Evolutionary conservation across 2,113 vertebrate genomes (phyloP).

Genomic region (Entomyzon cyanotis): DNA sequence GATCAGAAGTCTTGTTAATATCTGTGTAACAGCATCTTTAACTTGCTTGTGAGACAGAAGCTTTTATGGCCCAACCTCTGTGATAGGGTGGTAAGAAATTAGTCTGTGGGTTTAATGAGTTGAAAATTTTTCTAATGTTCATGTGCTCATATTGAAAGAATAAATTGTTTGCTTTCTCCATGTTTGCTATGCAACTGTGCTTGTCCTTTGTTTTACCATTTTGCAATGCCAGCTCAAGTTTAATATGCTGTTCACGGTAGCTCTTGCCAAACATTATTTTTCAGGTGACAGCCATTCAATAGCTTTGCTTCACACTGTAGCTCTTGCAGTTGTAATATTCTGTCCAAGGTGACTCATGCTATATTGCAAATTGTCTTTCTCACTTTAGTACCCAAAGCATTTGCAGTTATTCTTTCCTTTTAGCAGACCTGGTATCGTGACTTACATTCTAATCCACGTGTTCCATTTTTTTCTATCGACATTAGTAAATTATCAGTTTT

Average conservation of each 20-base stretch:
- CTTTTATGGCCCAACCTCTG: neutral
- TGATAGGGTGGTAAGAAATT: neutral
- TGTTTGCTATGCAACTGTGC: neutral
- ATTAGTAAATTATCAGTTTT: neutral
- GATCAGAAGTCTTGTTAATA: neutral
- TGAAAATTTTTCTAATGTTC: neutral
- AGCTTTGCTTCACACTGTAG: neutral
- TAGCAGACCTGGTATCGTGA: neutral
- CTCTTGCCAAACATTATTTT: neutral
- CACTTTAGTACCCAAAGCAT: neutral
- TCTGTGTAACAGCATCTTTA: neutral
- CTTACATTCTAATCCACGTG: neutral
- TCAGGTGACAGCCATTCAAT: neutral
- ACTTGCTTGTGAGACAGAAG: neutral
- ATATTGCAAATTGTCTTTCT: neutral
- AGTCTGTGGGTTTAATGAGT: neutral
- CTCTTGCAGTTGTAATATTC: neutral
- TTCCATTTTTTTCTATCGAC: neutral
- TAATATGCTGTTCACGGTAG: neutral
- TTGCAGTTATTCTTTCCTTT: neutral
- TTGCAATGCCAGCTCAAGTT: neutral
- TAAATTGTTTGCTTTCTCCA: neutral
- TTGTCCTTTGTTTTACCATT: neutral
- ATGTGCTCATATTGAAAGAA: neutral
- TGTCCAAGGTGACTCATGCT: neutral